Conservation (phyloP, 2,113 vertebrate genomes). For the Desmodus rotundus region DNA sequence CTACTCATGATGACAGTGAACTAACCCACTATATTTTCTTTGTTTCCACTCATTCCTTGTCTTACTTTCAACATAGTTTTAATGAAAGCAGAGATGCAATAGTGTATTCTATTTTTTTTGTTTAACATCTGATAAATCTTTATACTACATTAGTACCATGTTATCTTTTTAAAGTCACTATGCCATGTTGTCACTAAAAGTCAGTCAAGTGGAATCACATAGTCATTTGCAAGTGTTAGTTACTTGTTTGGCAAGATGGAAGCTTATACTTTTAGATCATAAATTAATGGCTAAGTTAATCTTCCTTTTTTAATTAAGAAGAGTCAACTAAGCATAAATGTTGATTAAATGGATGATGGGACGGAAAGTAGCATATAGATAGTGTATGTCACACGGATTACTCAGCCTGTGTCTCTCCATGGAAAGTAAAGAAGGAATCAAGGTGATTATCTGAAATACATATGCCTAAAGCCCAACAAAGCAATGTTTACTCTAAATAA, state of each 20-base stretch:
- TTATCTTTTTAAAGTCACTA: conserved; percentile 54
- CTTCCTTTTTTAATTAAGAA: conserved; percentile 76
- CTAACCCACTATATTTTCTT: background rate
- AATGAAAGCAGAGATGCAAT: background rate
- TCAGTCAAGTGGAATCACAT: conserved; percentile 43
- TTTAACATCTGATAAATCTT: conserved; percentile 30
- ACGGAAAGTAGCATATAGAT: conserved; percentile 31
- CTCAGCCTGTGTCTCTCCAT: background rate
- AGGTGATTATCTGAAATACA: conserved; percentile 33
- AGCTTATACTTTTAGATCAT: conserved; percentile 56
- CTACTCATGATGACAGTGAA: background rate
- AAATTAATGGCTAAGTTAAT: conserved; percentile 73
- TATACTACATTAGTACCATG: background rate
- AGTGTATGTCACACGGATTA: conserved; percentile 56
- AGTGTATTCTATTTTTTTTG: background rate
- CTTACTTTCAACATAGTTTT: background rate
- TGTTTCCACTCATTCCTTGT: background rate
- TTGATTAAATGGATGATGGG: conserved; percentile 60
- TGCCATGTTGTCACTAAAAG: conserved; percentile 59
- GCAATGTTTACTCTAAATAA: background rate
- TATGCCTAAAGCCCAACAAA: background rate
- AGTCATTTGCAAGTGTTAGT: conserved; percentile 45
- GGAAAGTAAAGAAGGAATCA: conserved; percentile 13
- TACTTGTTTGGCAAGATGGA: conserved; percentile 67
- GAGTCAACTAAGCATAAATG: conserved; percentile 71